Conservation (phyloP, 64 coral and sea anemone species). For the Stylophora pistillata region DNA sequence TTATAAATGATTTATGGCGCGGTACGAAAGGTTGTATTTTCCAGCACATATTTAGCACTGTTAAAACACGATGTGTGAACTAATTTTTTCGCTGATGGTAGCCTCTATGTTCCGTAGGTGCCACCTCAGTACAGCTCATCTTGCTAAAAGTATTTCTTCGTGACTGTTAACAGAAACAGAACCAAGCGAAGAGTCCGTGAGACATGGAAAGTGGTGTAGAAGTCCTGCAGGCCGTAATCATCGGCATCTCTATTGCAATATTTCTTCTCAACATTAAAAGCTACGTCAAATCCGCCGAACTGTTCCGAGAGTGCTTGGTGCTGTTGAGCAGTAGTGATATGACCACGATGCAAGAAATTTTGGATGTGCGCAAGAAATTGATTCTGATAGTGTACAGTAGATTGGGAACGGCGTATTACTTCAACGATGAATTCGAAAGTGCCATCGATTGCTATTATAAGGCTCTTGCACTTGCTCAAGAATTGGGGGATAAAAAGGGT, state of each 20-base stretch:
- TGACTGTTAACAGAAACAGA: too few species aligned
- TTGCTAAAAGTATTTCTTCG: too few species aligned
- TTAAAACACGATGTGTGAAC: too few species aligned
- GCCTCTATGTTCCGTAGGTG: too few species aligned
- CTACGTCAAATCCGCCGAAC: neutral
- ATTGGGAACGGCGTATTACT: constrained; percentile 14
- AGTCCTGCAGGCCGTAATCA: neutral
- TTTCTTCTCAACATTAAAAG: neutral
- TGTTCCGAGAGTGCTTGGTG: neutral
- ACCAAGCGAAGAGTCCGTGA: too few species aligned
- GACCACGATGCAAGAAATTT: neutral
- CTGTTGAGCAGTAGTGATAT: neutral
- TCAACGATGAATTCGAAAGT: neutral
- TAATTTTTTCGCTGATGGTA: too few species aligned
- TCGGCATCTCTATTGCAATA: neutral
- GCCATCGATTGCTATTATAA: constrained; percentile 19
- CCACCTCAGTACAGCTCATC: too few species aligned
- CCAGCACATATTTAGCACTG: too few species aligned
- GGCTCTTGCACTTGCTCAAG: constrained; percentile 1
- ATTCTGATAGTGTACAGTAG: neutral
- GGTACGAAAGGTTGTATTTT: too few species aligned
- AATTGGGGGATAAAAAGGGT: constrained; percentile 4
- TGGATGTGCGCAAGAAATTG: neutral
- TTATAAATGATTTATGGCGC: too few species aligned
- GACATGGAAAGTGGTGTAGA: neutral